phyloP scores from a whole-genome alignment of 2,113 vertebrate genomes.

The Peucedramus taeniatus region DNA sequence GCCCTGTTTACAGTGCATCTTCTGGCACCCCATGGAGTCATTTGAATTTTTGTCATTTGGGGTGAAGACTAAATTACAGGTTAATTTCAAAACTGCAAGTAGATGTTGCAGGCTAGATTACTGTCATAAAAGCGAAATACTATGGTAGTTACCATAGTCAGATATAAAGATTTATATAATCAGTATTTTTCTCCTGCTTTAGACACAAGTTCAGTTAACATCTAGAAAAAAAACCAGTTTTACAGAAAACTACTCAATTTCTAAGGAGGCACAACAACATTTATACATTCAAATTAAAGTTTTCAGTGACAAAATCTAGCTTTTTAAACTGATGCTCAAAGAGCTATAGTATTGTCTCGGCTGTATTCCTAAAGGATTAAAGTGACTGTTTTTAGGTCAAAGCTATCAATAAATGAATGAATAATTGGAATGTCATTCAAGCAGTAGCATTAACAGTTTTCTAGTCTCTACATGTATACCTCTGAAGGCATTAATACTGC shows the following conservation, averaged over 20 bases:
- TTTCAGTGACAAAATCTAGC: constrained; percentile 32
- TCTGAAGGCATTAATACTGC: constrained; percentile 44
- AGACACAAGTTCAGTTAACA: constrained; percentile 65
- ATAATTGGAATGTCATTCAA: constrained; percentile 88
- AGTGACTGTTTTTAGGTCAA: constrained; percentile 71
- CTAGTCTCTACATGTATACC: constrained; percentile 45
- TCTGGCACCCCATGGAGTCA: constrained; percentile 80
- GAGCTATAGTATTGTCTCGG: constrained; percentile 14
- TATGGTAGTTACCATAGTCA: constrained; percentile 68
- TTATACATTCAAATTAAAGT: constrained; percentile 54
- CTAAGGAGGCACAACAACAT: constrained; percentile 49
- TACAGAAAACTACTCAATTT: constrained; percentile 43
- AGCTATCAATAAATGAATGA: constrained; percentile 80
- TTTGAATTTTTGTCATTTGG: constrained; percentile 85
- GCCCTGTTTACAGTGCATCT: constrained; percentile 80
- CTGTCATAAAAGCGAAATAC: constrained; percentile 74
- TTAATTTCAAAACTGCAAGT: constrained; percentile 82
- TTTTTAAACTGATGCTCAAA: constrained; percentile 56
- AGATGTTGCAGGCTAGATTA: constrained; percentile 78
- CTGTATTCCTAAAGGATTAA: constrained; percentile 60
- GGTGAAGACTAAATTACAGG: constrained; percentile 87
- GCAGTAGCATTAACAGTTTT: constrained; percentile 62
- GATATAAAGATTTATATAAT: constrained; percentile 70
- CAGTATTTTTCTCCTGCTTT: constrained; percentile 69
- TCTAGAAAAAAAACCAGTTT: not conserved